A percentile compares a stretch with the other conserved stretches of the same genome.
Conservation (phyloP, 2,797 vertebrate genomes). For the Coendou prehensilis region DNA sequence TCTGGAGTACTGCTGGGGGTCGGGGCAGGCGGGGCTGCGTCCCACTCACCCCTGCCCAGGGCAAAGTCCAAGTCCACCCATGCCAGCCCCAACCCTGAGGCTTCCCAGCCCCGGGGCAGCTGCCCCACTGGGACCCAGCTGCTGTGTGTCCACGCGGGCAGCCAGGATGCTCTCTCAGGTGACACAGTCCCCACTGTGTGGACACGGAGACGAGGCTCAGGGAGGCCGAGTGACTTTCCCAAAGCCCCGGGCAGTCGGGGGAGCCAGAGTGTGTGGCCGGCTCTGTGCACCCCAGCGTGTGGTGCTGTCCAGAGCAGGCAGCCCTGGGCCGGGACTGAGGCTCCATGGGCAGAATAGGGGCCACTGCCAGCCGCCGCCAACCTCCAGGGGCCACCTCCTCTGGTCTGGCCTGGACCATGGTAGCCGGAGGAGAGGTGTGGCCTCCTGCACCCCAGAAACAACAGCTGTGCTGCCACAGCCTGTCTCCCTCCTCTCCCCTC, state of each 20-base stretch:
- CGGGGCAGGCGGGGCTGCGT: neutral
- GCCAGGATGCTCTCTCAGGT: neutral
- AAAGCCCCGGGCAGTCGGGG: neutral
- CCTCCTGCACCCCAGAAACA: neutral
- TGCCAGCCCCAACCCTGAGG: neutral
- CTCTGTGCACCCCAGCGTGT: neutral
- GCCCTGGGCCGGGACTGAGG: too few species aligned
- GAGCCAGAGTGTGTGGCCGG: accelerated
- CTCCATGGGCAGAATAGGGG: too few species aligned
- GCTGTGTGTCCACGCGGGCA: neutral
- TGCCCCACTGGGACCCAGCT: too few species aligned
- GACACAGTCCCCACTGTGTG: neutral
- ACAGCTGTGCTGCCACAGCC: too few species aligned
- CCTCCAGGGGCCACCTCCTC: too few species aligned
- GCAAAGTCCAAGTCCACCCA: too few species aligned
- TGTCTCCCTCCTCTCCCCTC: accelerated
- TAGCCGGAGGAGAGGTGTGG: neutral
- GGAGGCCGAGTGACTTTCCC: neutral
- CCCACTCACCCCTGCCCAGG: too few species aligned
- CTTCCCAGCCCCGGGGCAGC: neutral
- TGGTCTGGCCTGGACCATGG: neutral
- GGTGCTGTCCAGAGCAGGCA: neutral
- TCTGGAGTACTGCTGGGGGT: neutral
- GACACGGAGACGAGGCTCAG: neutral
- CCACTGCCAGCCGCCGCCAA: too few species aligned